Conservation (phyloP, 2,888 invertebrate genomes). For the Gortyna flavago region DNA sequence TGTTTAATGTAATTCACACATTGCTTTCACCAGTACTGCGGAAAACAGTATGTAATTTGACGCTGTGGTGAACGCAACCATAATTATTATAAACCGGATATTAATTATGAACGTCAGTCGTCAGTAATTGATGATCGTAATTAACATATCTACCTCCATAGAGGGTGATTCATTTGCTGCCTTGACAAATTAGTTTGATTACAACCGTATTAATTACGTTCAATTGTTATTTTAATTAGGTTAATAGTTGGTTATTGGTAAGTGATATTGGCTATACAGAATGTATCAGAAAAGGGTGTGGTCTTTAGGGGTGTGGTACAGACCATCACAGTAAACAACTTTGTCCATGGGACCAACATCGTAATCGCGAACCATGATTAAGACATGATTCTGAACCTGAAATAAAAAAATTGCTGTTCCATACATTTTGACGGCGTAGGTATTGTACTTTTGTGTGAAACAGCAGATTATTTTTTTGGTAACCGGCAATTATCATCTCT, state of each 20-base stretch:
- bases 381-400: too few species aligned
- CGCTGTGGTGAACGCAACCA: not conserved
- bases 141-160: constrained; percentile 34
- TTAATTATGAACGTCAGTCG: constrained; percentile 43
- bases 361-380: too few species aligned
- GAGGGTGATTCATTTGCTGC: constrained; percentile 27
- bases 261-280: not conserved
- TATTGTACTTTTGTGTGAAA: too few species aligned
- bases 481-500: too few species aligned
- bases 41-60: constrained; percentile 8
- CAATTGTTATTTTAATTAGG: constrained; percentile 28
- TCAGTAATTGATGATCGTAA: constrained; percentile 43
- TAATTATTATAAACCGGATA: constrained; percentile 35
- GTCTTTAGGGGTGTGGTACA: too few species aligned
- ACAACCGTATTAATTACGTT: constrained; percentile 13
- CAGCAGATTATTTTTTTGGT: too few species aligned
- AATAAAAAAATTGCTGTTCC: too few species aligned
- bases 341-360: too few species aligned
- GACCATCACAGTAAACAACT: too few species aligned
- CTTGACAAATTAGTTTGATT: constrained; percentile 44
- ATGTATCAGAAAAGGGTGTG: too few species aligned
- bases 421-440: too few species aligned
- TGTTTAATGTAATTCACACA: not conserved
- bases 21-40: not conserved
- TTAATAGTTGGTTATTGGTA: constrained; percentile 1